Evolutionary conservation across 2,888 invertebrate genomes (phyloP).

Genomic region (Pomacea canaliculata): DNA sequence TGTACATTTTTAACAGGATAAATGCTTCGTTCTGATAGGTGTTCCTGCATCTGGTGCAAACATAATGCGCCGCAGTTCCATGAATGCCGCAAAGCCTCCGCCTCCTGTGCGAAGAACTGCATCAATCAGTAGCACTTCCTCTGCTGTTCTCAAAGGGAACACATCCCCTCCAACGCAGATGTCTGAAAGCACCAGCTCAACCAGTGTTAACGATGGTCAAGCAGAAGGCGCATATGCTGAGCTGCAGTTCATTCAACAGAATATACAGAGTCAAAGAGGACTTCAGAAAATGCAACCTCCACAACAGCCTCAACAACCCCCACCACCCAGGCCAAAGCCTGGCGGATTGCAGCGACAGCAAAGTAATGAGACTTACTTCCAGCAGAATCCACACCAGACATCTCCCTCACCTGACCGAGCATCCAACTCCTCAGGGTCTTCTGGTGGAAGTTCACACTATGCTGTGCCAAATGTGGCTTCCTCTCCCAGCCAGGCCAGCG

Average conservation of each 20-base stretch:
- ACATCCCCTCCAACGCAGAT: constrained; percentile 48
- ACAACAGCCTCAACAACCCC: constrained; percentile 1
- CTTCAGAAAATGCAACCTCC: constrained; percentile 11
- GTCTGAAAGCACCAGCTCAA: constrained; percentile 21
- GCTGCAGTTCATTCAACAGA: constrained; percentile 55
- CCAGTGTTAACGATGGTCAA: constrained; percentile 24
- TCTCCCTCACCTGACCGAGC: constrained; percentile 18
- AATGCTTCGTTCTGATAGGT: constrained; percentile 37
- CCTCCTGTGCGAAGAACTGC: constrained; percentile 63
- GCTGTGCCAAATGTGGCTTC: constrained; percentile 27
- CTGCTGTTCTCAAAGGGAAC: constrained; percentile 45
- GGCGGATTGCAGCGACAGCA: constrained; percentile 40
- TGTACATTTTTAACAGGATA: no score
- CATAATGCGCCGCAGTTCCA: constrained; percentile 48
- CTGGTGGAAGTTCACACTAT: constrained; percentile 25
- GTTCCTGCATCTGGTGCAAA: constrained; percentile 51
- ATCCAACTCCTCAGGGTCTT: constrained; percentile 18
- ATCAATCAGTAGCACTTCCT: constrained; percentile 56
- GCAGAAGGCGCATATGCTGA: constrained; percentile 51
- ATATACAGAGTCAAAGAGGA: constrained; percentile 40
- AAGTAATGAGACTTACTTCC: not conserved
- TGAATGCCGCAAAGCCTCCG: constrained; percentile 59
- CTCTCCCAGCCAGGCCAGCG: constrained; percentile 32
- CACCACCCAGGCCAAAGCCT: constrained; percentile 13
- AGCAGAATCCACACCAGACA: constrained; percentile 10